Evolutionary conservation across 2,113 vertebrate species (phyloP).

Genomic region (Bettongia penicillata): DNA sequence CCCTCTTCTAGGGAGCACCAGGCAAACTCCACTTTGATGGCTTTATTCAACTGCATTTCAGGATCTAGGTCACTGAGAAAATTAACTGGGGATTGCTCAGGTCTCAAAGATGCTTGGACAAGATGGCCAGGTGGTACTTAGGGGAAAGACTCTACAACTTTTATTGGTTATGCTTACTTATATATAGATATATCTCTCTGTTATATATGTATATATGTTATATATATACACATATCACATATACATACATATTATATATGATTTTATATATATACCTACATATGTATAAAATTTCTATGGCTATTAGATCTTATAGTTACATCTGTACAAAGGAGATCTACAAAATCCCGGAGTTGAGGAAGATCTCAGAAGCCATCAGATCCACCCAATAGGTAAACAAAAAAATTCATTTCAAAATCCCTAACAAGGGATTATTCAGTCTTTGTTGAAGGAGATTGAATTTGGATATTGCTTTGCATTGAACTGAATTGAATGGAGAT

Average conservation of each 20-base stretch:
- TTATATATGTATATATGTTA: no score
- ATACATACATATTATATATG: no score
- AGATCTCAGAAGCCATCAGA: no score
- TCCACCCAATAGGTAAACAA: not conserved
- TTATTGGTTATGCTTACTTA: not conserved
- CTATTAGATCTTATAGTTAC: no score
- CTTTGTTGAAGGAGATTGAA: not conserved
- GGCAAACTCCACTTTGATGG: not conserved
- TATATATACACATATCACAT: no score
- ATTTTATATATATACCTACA: no score
- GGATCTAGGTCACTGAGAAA: not conserved
- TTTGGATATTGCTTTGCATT: not conserved
- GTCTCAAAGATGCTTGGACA: not conserved
- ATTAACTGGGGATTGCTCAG: not conserved
- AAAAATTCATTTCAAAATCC: not conserved
- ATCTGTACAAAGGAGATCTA: not conserved
- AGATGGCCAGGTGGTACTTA: not conserved
- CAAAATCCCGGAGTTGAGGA: not conserved
- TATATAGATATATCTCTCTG: no score
- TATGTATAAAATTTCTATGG: no score
- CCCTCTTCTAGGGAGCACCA: not conserved
- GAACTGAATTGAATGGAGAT: no score
- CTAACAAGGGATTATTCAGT: no score
- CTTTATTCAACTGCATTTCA: not conserved
- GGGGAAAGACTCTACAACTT: not conserved